Percentiles rank a stretch among this genome's conserved stretches.
Conservation (phyloP, 2,888 invertebrate species). For the Oasisia sp. region DNA sequence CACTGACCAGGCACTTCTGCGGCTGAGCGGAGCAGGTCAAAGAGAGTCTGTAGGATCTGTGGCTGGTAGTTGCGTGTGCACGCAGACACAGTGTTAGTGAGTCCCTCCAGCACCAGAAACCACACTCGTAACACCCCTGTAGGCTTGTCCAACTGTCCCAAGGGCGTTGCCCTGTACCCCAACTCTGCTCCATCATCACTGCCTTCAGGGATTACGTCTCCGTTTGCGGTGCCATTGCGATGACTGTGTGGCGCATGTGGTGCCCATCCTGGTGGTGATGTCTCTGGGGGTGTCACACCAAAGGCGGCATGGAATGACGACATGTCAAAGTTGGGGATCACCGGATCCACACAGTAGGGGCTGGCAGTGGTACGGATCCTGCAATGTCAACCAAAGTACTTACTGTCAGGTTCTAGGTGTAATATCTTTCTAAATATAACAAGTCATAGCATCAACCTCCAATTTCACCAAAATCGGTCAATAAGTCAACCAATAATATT, state of each 20-base stretch:
- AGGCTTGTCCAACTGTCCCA: slow-evolving; percentile 58
- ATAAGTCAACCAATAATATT: no score
- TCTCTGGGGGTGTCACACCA: not conserved
- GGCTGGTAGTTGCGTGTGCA: slow-evolving; percentile 82
- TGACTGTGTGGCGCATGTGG: not conserved
- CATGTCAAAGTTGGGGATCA: slow-evolving; percentile 82
- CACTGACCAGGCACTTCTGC: slow-evolving; percentile 75
- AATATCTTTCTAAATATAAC: not conserved
- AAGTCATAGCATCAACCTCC: no score
- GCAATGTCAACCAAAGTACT: not conserved
- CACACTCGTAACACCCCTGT: slow-evolving; percentile 83
- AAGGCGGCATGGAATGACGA: slow-evolving; percentile 70
- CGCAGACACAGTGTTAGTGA: slow-evolving; percentile 72
- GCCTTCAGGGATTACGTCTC: not conserved
- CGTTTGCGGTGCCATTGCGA: not conserved
- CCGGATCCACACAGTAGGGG: slow-evolving; percentile 78
- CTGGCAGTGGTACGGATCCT: slow-evolving; percentile 31
- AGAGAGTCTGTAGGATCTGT: slow-evolving; percentile 86
- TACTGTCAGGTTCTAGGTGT: not conserved
- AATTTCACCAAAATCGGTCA: no score
- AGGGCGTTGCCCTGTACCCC: slow-evolving; percentile 21
- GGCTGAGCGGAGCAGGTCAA: slow-evolving; percentile 83
- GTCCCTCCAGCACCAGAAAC: slow-evolving; percentile 88
- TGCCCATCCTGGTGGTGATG: not conserved
- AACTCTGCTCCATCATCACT: not conserved